These are phyloP conservation scores for Anarhynchus alexandrinus DNA, from an alignment of 2,113 vertebrate species.

Conservation along the genomic window DNA sequence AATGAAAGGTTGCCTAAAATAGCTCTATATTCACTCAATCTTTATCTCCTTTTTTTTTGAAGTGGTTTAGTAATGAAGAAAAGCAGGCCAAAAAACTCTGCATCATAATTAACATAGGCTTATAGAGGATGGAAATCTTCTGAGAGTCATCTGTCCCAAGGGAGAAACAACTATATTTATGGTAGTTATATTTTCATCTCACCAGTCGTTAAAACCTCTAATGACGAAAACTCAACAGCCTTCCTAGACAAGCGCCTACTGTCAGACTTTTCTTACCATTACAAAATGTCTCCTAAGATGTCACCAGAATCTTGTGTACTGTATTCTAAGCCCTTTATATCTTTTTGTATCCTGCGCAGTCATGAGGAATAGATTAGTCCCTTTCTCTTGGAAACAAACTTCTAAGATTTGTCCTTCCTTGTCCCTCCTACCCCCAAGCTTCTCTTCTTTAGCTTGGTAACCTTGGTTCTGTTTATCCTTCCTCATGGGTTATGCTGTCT, in stretches of 20 bases:
- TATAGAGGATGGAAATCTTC: neutral
- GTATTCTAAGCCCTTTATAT: neutral
- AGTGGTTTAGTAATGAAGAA: neutral
- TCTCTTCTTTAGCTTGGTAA: neutral
- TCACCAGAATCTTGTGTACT: neutral
- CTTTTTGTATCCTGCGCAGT: neutral
- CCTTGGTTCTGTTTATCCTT: neutral
- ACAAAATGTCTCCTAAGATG: neutral
- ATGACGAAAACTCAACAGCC: neutral
- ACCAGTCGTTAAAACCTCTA: neutral
- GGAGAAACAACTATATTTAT: neutral
- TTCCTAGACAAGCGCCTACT: neutral
- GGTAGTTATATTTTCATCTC: neutral
- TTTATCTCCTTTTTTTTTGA: neutral
- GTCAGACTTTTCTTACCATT: neutral
- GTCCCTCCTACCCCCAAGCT: neutral
- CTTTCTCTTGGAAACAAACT: neutral
- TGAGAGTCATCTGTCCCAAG: neutral
- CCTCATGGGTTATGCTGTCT: neutral
- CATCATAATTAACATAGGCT: neutral
- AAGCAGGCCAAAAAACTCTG: neutral
- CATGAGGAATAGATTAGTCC: neutral
- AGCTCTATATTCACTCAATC: neutral
- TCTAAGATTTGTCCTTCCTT: neutral
- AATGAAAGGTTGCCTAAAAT: neutral